These are phyloP conservation scores for Drosophila kambysellisi DNA, from an alignment of 2,888 invertebrate genomes.

Conservation along the genomic window DNA sequence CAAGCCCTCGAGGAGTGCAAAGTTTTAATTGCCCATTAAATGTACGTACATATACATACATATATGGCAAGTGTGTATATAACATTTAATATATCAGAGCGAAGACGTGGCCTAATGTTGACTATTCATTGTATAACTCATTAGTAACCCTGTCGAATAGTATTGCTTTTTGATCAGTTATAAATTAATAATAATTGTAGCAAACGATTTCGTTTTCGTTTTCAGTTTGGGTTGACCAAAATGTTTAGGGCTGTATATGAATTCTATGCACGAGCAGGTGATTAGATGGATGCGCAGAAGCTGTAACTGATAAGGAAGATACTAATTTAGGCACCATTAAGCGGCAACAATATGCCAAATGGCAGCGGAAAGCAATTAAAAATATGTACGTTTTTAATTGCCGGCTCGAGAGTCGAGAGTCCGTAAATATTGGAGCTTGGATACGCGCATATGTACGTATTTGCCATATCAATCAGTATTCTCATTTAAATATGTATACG, in stretches of 20 bases:
- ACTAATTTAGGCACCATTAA: slow-evolving; percentile 75
- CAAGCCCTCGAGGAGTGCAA: not conserved
- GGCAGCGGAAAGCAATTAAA: slow-evolving; percentile 60
- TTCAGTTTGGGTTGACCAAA: slow-evolving; percentile 6
- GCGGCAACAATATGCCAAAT: slow-evolving; percentile 45
- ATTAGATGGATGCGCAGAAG: slow-evolving; percentile 68
- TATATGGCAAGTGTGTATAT: not conserved
- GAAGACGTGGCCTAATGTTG: slow-evolving; percentile 27
- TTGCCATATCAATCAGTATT: slow-evolving; percentile 50
- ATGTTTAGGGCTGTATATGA: not conserved
- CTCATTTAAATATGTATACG: slow-evolving; percentile 37
- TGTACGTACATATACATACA: not conserved
- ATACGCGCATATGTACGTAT: slow-evolving; percentile 19
- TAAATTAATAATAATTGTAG: slow-evolving; percentile 40
- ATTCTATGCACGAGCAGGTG: slow-evolving; percentile 59
- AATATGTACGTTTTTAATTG: slow-evolving; percentile 60
- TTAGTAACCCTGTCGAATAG: slow-evolving; percentile 13
- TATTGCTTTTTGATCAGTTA: slow-evolving; percentile 19
- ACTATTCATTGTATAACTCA: slow-evolving; percentile 35
- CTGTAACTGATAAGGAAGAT: slow-evolving; percentile 45
- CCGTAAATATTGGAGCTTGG: slow-evolving; percentile 16
- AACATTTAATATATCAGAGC: slow-evolving; percentile 13
- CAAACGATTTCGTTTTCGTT: slow-evolving; percentile 26
- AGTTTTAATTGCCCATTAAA: slow-evolving; percentile 3
- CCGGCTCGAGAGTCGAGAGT: slow-evolving; percentile 9